Evolutionary conservation across 2,113 vertebrate species (phyloP).

Genomic region (Capreolus pygargus): DNA sequence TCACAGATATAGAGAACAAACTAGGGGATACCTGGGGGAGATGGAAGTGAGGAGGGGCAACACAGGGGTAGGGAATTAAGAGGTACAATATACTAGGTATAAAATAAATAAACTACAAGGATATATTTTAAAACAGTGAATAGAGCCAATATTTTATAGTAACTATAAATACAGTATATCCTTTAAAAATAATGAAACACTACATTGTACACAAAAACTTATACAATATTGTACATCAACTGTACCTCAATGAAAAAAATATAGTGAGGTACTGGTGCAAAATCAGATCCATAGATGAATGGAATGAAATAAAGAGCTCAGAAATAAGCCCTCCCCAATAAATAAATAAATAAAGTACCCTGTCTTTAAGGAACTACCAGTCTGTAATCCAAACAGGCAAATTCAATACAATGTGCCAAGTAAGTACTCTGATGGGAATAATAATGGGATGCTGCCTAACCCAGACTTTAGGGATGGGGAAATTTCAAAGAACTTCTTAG

Average conservation of each 20-base stretch:
- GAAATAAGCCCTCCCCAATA: not conserved
- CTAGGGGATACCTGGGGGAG: too few relatives aligned
- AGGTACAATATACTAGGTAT: not conserved
- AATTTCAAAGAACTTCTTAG: not conserved
- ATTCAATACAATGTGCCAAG: not conserved
- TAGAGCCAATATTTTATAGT: not conserved
- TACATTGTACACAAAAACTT: not conserved
- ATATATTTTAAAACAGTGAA: not conserved
- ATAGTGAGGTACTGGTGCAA: not conserved
- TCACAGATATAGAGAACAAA: too few relatives aligned
- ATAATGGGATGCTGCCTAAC: not conserved
- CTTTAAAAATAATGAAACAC: not conserved
- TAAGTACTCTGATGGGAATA: not conserved
- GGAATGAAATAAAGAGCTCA: not conserved
- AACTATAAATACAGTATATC: not conserved
- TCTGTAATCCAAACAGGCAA: not conserved
- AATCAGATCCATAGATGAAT: not conserved
- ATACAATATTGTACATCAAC: not conserved
- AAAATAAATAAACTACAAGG: not conserved
- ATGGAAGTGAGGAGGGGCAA: too few relatives aligned
- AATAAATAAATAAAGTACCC: too few relatives aligned
- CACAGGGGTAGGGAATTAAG: not conserved
- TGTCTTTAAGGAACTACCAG: not conserved
- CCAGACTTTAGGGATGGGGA: not conserved
- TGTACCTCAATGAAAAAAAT: not conserved